These are phyloP conservation scores for Hydrotaea diabolus DNA, from an alignment of 2,888 invertebrate species.

Conservation along the genomic window DNA sequence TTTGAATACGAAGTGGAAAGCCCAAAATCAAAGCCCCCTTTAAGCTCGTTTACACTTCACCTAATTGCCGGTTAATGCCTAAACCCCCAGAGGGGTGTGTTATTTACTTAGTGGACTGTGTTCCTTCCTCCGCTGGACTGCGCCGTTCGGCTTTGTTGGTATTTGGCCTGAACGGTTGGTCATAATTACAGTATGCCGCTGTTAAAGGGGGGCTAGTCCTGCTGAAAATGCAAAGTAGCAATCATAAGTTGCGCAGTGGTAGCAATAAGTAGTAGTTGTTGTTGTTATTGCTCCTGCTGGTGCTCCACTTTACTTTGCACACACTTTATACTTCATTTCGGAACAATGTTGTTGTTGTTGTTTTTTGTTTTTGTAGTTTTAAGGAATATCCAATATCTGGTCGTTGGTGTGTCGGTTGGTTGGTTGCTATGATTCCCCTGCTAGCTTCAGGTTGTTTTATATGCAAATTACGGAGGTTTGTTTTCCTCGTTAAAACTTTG, in stretches of 20 bases:
- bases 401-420: no score
- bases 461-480: conserved; percentile 69
- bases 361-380: conserved; percentile 31
- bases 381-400: no score
- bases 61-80: conserved; percentile 81
- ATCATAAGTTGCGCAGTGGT: conserved; percentile 60
- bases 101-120: conserved; percentile 56
- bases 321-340: conserved; percentile 26
- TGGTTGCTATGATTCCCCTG: conserved; percentile 20
- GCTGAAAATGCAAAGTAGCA: conserved; percentile 65
- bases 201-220: conserved; percentile 3
- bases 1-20: neutral
- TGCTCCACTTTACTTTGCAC: conserved; percentile 60
- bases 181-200: conserved; percentile 51
- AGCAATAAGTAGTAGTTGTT: conserved; percentile 31
- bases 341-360: conserved; percentile 39
- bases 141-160: conserved; percentile 1
- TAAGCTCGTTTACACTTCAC: conserved; percentile 79
- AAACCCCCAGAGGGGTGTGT: conserved; percentile 72
- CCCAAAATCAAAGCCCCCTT: conserved; percentile 33
- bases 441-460: conserved; percentile 66
- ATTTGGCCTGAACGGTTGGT: neutral
- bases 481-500: conserved; percentile 40
- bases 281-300: conserved; percentile 42
- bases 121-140: no score